These are phyloP conservation scores for Leucoptera coffeella DNA, from an alignment of 2,888 invertebrate species.

Conservation along the genomic window DNA sequence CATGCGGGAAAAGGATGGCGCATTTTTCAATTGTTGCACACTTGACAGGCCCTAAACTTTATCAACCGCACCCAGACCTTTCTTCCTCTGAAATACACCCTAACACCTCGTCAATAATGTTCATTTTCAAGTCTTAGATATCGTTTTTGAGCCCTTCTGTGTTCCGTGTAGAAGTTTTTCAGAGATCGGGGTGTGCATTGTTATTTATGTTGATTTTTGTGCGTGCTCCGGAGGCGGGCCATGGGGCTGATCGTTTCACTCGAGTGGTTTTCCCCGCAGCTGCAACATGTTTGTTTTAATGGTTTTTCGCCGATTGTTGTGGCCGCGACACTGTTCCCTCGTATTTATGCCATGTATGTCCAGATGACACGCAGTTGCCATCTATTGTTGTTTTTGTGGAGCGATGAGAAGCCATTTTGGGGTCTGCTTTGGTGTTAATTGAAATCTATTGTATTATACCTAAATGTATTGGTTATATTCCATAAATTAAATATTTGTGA, in stretches of 20 bases:
- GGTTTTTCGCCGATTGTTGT: conserved; percentile 30
- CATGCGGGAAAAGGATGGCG: conserved; percentile 47
- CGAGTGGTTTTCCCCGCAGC: conserved; percentile 35
- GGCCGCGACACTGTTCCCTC: no score
- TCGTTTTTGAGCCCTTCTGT: conserved; percentile 10
- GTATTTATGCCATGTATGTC: conserved; percentile 26
- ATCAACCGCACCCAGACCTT: no score
- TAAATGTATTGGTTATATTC: no score
- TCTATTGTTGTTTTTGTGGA: conserved; percentile 12
- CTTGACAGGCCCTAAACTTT: conserved; percentile 14
- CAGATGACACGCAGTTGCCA: conserved; percentile 12
- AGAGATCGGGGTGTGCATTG: conserved; percentile 51
- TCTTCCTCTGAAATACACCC: background rate
- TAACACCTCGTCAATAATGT: no score
- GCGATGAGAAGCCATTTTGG: conserved; percentile 1
- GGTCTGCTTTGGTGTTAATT: conserved; percentile 1
- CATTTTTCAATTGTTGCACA: conserved; percentile 53
- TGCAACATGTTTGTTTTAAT: conserved; percentile 45
- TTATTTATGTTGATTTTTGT: conserved; percentile 53
- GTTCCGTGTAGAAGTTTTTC: conserved; percentile 13
- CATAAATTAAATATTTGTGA: no score
- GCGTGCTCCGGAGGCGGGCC: conserved; percentile 37
- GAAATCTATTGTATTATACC: no score
- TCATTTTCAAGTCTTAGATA: no score
- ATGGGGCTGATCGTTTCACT: conserved; percentile 33